Percentiles rank a stretch among this genome's conserved stretches.
Evolutionary conservation across 2,888 invertebrate species (phyloP).

Genomic region (Schrankia costaestrigalis): DNA sequence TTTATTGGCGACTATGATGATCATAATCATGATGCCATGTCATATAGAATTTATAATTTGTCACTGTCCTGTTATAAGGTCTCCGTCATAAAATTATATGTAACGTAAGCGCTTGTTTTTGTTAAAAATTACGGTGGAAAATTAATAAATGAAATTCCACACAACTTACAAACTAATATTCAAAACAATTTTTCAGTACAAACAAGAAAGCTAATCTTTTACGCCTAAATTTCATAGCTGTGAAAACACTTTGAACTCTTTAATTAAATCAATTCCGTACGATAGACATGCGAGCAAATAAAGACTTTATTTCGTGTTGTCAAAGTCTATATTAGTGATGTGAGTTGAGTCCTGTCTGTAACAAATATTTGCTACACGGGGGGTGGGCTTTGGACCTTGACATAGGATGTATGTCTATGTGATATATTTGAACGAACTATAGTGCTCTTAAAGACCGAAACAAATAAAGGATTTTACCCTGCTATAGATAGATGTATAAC

Average conservation of each 20-base stretch:
- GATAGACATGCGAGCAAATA: conserved; percentile 16
- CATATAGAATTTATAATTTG: too few relatives aligned
- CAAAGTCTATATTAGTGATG: conserved; percentile 29
- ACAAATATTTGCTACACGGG: conserved; percentile 46
- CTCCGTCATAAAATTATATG: too few relatives aligned
- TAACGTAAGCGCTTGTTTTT: too few relatives aligned
- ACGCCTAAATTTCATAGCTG: conserved; percentile 11
- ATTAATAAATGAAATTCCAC: too few relatives aligned
- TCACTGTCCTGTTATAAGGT: too few relatives aligned
- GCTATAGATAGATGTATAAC: background rate
- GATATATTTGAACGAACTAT: conserved; percentile 11
- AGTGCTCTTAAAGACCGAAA: conserved; percentile 4
- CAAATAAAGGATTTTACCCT: conserved; percentile 3
- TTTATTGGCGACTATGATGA: too few relatives aligned
- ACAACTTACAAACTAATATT: background rate
- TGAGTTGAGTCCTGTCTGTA: conserved; percentile 20
- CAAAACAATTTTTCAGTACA: too few relatives aligned
- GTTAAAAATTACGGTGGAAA: too few relatives aligned
- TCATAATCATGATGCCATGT: too few relatives aligned
- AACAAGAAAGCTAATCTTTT: background rate
- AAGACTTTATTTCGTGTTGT: conserved; percentile 25
- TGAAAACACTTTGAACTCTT: conserved; percentile 30
- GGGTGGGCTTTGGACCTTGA: conserved; percentile 27
- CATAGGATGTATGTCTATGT: conserved; percentile 19
- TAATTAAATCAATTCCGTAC: conserved; percentile 35